Conservation (phyloP, 2,888 invertebrate species). For the Athetis lepigone region DNA sequence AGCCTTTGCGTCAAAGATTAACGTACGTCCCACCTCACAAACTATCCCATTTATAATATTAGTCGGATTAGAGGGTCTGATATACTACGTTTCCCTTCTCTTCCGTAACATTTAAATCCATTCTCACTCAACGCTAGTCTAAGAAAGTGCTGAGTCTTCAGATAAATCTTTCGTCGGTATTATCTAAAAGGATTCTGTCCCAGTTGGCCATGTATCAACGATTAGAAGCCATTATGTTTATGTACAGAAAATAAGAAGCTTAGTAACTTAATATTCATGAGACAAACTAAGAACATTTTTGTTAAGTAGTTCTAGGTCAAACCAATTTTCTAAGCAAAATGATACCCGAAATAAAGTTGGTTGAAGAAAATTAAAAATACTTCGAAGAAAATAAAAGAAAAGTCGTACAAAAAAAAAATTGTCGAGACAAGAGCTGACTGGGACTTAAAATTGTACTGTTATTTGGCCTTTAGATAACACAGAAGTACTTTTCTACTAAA, state of each 20-base stretch:
- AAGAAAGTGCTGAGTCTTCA: constrained; percentile 30
- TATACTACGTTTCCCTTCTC: constrained; percentile 1
- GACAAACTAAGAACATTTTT: constrained; percentile 20
- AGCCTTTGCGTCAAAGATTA: too few relatives aligned
- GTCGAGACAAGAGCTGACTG: constrained; percentile 3
- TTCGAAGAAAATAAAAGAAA: constrained; percentile 10
- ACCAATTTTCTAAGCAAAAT: background rate
- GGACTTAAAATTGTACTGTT: constrained; percentile 15
- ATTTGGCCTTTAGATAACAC: constrained; percentile 38
- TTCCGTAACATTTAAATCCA: constrained; percentile 28
- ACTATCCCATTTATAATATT: too few relatives aligned
- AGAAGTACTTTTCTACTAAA: constrained; percentile 27
- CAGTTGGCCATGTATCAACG: constrained; percentile 41
- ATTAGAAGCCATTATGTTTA: constrained; percentile 33
- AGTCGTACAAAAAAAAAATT: constrained; percentile 2
- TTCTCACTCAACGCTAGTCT: constrained; percentile 26
- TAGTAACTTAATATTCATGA: constrained; percentile 27
- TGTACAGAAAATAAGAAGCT: constrained; percentile 30
- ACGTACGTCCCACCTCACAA: too few relatives aligned
- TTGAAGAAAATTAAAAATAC: constrained; percentile 7
- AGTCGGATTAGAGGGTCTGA: too few relatives aligned
- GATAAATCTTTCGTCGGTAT: constrained; percentile 31
- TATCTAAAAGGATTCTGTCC: constrained; percentile 40
- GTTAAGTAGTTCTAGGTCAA: constrained; percentile 1
- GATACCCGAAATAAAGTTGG: background rate